Conservation (phyloP, 2,113 vertebrate species). For the Gopherus flavomarginatus region DNA sequence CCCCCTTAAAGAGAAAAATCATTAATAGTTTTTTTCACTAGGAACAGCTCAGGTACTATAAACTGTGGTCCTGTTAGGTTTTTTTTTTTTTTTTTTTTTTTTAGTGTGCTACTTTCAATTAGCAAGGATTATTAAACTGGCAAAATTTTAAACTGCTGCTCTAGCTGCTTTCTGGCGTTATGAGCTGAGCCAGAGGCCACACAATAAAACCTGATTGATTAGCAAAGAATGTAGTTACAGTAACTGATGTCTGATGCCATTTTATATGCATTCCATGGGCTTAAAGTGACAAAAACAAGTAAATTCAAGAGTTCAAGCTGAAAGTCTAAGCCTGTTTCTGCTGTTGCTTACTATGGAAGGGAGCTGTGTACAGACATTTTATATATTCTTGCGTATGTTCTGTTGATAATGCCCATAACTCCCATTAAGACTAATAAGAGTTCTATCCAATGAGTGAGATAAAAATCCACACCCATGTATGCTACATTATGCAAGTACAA, state of each 20-base stretch:
- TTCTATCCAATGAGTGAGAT: too few species aligned
- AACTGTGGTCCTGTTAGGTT: not conserved
- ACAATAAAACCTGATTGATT: constrained; percentile 72
- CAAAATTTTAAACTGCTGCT: constrained; percentile 57
- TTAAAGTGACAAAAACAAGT: not conserved
- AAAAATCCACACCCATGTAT: not conserved
- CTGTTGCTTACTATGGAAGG: not conserved
- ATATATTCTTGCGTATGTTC: not conserved
- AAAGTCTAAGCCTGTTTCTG: not conserved
- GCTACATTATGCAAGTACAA: rapidly evolving
- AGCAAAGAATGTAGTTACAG: constrained; percentile 48
- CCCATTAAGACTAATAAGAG: not conserved
- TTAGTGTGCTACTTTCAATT: constrained; percentile 52
- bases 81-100: not conserved
- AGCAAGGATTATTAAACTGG: constrained; percentile 69
- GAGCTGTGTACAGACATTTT: not conserved
- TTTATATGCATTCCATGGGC: not conserved
- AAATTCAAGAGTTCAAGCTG: not conserved
- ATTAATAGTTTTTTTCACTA: not conserved
- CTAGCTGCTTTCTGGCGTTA: constrained; percentile 41
- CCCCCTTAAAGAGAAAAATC: not conserved
- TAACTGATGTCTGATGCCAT: constrained; percentile 38
- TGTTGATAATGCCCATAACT: rapidly evolving
- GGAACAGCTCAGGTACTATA: not conserved
- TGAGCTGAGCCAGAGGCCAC: constrained; percentile 62